Evolutionary conservation across 2,888 invertebrate species (phyloP).

Genomic region (Luffia ferchaultella): DNA sequence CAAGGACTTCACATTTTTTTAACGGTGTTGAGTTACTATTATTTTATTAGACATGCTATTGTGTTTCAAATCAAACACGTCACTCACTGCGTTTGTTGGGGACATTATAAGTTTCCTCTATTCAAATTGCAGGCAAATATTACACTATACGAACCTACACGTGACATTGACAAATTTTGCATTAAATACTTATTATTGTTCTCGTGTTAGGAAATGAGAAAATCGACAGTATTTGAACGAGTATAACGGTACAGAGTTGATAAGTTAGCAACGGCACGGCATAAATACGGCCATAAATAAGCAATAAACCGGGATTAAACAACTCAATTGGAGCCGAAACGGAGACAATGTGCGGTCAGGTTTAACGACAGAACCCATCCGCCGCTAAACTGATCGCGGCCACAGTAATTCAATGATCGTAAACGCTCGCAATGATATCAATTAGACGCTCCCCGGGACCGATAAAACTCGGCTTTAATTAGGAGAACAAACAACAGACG

Average conservation of each 20-base stretch:
- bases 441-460: constrained; percentile 56
- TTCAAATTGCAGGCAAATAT: too few relatives aligned
- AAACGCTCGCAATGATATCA: constrained; percentile 64
- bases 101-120: too few relatives aligned
- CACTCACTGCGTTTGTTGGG: too few relatives aligned
- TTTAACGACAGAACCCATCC: constrained; percentile 44
- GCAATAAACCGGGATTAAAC: constrained; percentile 58
- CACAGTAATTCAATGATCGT: constrained; percentile 61
- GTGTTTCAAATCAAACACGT: constrained; percentile 36
- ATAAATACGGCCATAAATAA: constrained; percentile 42
- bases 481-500: constrained; percentile 64
- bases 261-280: too few relatives aligned
- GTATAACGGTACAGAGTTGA: too few relatives aligned
- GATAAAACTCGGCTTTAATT: constrained; percentile 65
- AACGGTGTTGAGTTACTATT: constrained; percentile 46
- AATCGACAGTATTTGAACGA: too few relatives aligned
- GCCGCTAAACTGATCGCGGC: constrained; percentile 49
- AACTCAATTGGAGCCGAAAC: constrained; percentile 51
- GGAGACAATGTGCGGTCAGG: constrained; percentile 59
- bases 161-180: too few relatives aligned
- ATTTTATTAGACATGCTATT: constrained; percentile 57
- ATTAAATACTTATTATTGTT: too few relatives aligned
- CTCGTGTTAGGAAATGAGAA: too few relatives aligned
- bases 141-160: too few relatives aligned
- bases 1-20: constrained; percentile 35